These are phyloP conservation scores for Lepidostoma basale DNA, from an alignment of 1,140 invertebrate genomes.

Conservation along the genomic window DNA sequence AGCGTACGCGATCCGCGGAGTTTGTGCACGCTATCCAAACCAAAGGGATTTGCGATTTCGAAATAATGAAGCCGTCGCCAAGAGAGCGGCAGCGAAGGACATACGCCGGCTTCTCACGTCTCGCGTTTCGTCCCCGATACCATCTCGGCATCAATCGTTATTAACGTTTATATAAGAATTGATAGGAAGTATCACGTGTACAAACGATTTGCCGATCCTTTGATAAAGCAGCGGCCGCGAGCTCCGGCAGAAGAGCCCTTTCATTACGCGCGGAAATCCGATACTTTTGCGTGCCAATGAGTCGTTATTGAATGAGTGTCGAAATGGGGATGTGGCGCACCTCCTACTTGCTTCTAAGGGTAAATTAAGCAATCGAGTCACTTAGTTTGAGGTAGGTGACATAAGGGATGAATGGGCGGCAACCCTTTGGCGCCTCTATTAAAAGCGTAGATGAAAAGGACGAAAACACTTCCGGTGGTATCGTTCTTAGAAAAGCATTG, in stretches of 20 bases:
- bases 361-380: slow-evolving; percentile 30
- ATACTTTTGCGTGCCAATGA: slow-evolving; percentile 43
- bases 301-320: slow-evolving; percentile 36
- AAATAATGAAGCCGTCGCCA: slow-evolving; percentile 5
- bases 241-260: slow-evolving; percentile 26
- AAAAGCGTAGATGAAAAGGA: slow-evolving; percentile 1
- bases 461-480: slow-evolving; percentile 35
- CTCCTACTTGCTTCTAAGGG: slow-evolving; percentile 2
- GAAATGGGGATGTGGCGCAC: slow-evolving; percentile 36
- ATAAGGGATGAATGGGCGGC: slow-evolving; percentile 38
- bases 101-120: neutral
- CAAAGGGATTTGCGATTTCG: no score
- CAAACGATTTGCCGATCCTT: slow-evolving; percentile 42
- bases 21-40: no score
- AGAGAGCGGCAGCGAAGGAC: neutral
- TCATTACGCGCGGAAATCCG: slow-evolving; percentile 28
- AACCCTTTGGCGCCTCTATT: slow-evolving; percentile 38
- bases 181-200: slow-evolving; percentile 46
- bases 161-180: slow-evolving; percentile 34
- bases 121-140: slow-evolving; percentile 1
- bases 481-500: slow-evolving; percentile 21
- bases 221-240: slow-evolving; percentile 33
- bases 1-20: no score
- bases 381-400: neutral
- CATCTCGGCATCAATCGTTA: slow-evolving; percentile 34